Evolutionary conservation across 2,888 invertebrate genomes (phyloP).

Genomic region (Caenorhabditis afra): DNA sequence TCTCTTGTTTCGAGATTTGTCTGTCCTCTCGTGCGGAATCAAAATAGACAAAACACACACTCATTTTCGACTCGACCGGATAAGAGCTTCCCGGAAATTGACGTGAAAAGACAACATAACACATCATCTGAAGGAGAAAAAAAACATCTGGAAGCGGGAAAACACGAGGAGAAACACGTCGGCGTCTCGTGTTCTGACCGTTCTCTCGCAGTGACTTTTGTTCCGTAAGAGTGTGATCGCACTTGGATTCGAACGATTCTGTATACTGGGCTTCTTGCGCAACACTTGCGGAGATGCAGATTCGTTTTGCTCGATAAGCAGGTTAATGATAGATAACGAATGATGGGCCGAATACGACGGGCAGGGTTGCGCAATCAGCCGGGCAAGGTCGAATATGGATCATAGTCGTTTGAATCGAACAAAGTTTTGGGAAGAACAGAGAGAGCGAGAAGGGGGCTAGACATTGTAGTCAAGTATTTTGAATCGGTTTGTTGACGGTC

Average conservation of each 20-base stretch:
- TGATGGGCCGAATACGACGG: constrained; percentile 24
- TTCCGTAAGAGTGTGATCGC: neutral
- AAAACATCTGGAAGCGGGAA: no score
- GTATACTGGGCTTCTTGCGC: constrained; percentile 25
- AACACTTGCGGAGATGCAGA: constrained; percentile 28
- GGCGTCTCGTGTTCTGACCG: neutral
- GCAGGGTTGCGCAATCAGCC: constrained; percentile 25
- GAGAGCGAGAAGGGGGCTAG: neutral
- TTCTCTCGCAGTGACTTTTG: neutral
- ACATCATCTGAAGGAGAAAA: no score
- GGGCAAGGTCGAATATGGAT: constrained; percentile 24
- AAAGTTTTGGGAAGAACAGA: no score
- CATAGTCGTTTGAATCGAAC: neutral
- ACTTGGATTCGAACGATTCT: constrained; percentile 16
- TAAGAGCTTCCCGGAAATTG: neutral
- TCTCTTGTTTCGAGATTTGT: neutral
- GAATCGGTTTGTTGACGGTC: no score
- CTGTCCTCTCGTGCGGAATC: neutral
- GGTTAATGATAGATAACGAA: constrained; percentile 32
- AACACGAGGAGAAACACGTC: no score
- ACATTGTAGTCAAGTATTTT: no score
- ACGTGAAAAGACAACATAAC: no score
- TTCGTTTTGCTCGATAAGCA: constrained; percentile 38
- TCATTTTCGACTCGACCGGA: no score
- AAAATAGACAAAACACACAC: no score